These are phyloP conservation scores for Anser brachyrhynchus DNA, from an alignment of 2,113 vertebrate genomes.

Conservation along the genomic window DNA sequence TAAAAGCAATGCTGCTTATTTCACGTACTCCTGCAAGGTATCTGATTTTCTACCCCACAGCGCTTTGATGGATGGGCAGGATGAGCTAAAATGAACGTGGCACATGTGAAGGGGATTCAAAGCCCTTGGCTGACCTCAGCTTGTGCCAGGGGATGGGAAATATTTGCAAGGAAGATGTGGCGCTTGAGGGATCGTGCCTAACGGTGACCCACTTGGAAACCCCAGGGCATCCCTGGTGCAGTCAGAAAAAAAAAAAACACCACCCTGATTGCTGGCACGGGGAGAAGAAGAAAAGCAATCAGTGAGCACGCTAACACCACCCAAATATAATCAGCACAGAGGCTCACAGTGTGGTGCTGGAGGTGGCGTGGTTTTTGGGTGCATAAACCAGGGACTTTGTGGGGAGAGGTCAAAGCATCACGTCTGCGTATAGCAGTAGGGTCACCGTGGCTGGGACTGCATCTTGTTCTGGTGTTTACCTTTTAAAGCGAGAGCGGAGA, in stretches of 20 bases:
- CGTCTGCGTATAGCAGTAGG: accelerated
- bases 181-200: not conserved
- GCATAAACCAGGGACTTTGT: not conserved
- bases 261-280: not conserved
- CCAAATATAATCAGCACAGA: not conserved
- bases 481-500: not conserved
- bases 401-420: not conserved
- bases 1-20: not conserved
- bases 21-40: not conserved
- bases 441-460: not conserved
- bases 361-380: too few species aligned
- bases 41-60: not conserved
- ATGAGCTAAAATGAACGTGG: not conserved
- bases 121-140: not conserved
- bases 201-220: not conserved
- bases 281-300: not conserved
- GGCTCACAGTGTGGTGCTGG: not conserved
- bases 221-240: not conserved
- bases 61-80: not conserved
- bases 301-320: accelerated
- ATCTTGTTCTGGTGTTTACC: not conserved
- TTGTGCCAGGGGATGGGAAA: not conserved
- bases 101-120: not conserved
- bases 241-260: not conserved
- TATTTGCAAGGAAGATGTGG: not conserved